A percentile compares a stretch with the other conserved stretches of the same genome.
Conservation (phyloP, 1,140 invertebrate genomes). For the Drosophila lini region DNA sequence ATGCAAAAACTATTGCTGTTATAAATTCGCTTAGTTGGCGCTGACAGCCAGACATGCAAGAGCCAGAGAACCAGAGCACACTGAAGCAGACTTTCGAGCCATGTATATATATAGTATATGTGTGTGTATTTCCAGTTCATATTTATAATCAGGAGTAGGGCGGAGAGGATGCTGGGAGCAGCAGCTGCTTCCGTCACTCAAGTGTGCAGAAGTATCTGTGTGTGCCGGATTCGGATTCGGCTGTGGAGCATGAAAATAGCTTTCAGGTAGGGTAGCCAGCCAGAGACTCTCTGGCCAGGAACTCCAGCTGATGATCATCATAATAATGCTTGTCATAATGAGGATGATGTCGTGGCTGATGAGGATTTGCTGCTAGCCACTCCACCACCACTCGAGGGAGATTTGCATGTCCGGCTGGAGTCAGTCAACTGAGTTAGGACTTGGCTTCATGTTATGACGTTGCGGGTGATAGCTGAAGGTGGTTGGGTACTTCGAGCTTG, state of each 20-base stretch:
- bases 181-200: conserved; percentile 58
- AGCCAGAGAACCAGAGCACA: neutral
- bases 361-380: conserved; percentile 27
- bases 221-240: conserved; percentile 28
- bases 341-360: conserved; percentile 27
- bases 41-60: conserved; percentile 50
- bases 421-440: conserved; percentile 21
- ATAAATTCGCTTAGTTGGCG: conserved; percentile 41
- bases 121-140: conserved; percentile 8
- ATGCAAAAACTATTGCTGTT: conserved; percentile 26
- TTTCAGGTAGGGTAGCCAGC: conserved; percentile 23
- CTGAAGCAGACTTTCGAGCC: conserved; percentile 1
- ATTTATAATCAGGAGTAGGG: conserved; percentile 30
- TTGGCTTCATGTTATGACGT: neutral
- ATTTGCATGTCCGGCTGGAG: conserved; percentile 32
- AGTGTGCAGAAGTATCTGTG: conserved; percentile 34
- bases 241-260: conserved; percentile 34
- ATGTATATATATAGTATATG: neutral
- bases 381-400: conserved; percentile 12
- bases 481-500: neutral
- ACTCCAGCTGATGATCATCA: conserved; percentile 37
- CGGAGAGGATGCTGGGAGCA: neutral
- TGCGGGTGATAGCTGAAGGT: neutral
- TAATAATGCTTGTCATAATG: conserved; percentile 10
- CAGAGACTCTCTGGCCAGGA: neutral